Percentiles rank a stretch among this genome's conserved stretches.
These are phyloP conservation scores for Lasius fuliginosus DNA, from an alignment of 2,888 invertebrate genomes.

Conservation along the genomic window DNA sequence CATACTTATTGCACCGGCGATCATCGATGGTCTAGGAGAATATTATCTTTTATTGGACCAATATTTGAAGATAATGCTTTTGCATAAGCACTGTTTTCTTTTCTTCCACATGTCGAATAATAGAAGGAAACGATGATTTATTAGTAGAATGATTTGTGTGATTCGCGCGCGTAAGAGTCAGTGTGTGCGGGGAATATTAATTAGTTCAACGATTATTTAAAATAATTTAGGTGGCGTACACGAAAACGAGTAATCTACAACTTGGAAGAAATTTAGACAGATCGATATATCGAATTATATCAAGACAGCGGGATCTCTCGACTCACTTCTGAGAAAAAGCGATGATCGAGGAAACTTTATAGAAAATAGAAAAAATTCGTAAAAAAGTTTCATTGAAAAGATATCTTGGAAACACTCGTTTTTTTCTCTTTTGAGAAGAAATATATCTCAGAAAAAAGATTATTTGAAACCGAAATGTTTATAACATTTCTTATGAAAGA, in stretches of 20 bases:
- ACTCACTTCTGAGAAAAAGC: constrained; percentile 15
- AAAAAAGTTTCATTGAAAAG: background rate
- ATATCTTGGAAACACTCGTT: background rate
- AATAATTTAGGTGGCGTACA: constrained; percentile 1
- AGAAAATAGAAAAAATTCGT: background rate
- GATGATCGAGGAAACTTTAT: background rate
- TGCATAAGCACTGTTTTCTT: constrained; percentile 15
- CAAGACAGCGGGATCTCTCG: background rate
- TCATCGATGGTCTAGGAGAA: constrained; percentile 11
- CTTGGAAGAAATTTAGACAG: background rate
- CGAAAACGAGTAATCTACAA: background rate
- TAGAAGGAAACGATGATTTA: constrained; percentile 9
- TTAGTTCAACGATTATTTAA: background rate
- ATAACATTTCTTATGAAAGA: background rate
- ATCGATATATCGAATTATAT: background rate
- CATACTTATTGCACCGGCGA: constrained; percentile 33
- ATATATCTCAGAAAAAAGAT: background rate
- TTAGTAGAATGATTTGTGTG: constrained; percentile 12
- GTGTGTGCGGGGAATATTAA: constrained; percentile 6
- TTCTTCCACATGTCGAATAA: constrained; percentile 14
- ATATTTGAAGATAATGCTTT: constrained; percentile 2
- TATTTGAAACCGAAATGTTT: background rate
- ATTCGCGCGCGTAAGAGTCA: background rate
- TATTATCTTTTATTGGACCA: background rate
- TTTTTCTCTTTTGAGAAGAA: background rate